These are phyloP conservation scores for Melanotaenia pygmaea DNA, from an alignment of 2,797 vertebrate genomes.

Conservation along the genomic window DNA sequence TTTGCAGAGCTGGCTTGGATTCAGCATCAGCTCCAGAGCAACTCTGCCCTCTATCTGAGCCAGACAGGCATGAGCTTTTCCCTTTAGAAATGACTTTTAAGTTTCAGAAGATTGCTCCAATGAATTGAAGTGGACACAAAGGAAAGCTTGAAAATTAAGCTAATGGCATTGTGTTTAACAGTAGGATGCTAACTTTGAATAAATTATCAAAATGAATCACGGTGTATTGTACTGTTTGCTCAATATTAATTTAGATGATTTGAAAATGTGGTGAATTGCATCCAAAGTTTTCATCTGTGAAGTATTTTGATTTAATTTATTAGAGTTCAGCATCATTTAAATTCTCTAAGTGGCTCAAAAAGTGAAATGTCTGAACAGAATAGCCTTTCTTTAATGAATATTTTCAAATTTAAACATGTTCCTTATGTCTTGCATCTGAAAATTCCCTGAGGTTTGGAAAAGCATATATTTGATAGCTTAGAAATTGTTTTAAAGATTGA, in stretches of 20 bases:
- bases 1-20: constrained; percentile 29
- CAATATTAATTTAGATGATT: background rate
- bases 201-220: background rate
- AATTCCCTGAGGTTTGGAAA: background rate
- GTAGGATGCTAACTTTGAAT: background rate
- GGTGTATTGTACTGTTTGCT: background rate
- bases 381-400: background rate
- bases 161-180: background rate
- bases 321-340: too few species aligned
- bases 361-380: background rate
- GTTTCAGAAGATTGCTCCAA: background rate
- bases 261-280: background rate
- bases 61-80: constrained; percentile 20
- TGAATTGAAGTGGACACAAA: constrained; percentile 9
- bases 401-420: background rate
- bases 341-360: background rate
- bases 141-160: constrained; percentile 2
- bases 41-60: constrained; percentile 51
- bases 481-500: too few species aligned
- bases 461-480: too few species aligned
- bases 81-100: constrained; percentile 14
- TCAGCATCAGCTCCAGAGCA: constrained; percentile 31
- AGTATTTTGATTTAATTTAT: background rate
- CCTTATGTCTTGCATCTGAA: background rate
- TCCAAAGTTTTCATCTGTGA: too few species aligned